Base-by-base conservation (phyloP, 2,113 vertebrate genomes). In the Heliornis fulica region DNA sequence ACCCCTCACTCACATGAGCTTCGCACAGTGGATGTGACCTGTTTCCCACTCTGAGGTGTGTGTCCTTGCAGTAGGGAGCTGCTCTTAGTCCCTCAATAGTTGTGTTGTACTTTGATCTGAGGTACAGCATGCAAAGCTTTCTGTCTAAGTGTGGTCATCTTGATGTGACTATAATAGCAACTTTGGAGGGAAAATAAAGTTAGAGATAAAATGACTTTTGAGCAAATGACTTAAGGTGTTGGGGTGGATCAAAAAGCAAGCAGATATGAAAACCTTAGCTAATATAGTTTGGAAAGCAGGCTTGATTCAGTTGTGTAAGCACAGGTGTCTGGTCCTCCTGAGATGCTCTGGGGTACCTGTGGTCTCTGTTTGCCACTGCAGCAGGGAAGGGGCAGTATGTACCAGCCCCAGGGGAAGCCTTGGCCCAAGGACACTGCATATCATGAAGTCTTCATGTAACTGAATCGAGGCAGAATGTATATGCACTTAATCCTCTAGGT, bases 1-100 rank as follows among this genome's bases (percentile, higher is more conserved):
- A 22, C 2, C 1, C 11, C 7, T 2, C 5, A 4, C 21, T 13
- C 1, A 0, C 10, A 7, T 48, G 12, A 43, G 18, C 5, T 21
- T 54, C 34, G 46, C 13, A 10, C 11, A 1, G n/a, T 19, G 40
- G 46, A 38, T 20, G 36, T 26, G 32, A 20, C 13, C 8, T 13
- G 5, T 36, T 48, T 63, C 25, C 29, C 32, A 23, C n/a, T 60
- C 40, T 53, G 53, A 48, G 29, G 28, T 15, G 2, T 2, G 1
- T 38, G 13, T 61, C 18, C 41, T 70, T 61, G 10, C 64, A 53
- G 41, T 45, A 36, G 53, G 46, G 21, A 53, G 28, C 5, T 72
- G 31, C 26, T 89, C 7, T 54, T 26, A 69, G 32, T 22, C 31
- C 28, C 45, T 29, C 23, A 5, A 8, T 23, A 34, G 12, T 25